Conservation (phyloP, 2,888 invertebrate species). For the Eueremaeus valkanovi region DNA sequence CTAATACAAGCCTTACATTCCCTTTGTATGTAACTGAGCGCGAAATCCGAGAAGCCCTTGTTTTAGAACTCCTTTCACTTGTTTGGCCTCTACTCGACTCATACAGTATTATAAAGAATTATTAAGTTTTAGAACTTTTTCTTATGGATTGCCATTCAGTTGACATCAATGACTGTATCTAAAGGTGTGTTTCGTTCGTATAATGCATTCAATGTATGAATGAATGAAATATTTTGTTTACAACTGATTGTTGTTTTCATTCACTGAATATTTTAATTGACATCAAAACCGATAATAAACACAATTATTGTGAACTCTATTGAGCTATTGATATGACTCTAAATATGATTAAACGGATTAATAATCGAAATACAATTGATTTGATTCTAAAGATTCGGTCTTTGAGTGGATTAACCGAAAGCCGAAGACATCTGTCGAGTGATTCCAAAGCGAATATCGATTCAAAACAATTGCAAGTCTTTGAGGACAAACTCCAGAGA, state of each 20-base stretch:
- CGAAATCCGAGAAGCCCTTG: too few species aligned
- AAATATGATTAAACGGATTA: neutral
- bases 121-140: too few species aligned
- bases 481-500: neutral
- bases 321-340: too few species aligned
- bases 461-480: conserved; percentile 11
- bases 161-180: too few species aligned
- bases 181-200: neutral
- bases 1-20: too few species aligned
- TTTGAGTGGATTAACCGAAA: neutral
- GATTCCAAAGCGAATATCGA: neutral
- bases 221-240: neutral
- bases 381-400: neutral
- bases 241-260: neutral
- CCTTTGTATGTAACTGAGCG: too few species aligned
- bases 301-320: too few species aligned
- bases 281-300: neutral
- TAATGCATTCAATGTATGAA: neutral
- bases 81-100: too few species aligned
- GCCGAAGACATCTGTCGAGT: neutral
- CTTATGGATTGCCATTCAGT: neutral
- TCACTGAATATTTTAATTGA: neutral
- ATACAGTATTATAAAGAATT: too few species aligned
- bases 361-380: neutral
- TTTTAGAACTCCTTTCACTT: too few species aligned